Percentiles rank a stretch among this genome's conserved stretches.
Evolutionary conservation across 2,797 vertebrate species (phyloP).

Genomic region (Adrianichthys oophorus): DNA sequence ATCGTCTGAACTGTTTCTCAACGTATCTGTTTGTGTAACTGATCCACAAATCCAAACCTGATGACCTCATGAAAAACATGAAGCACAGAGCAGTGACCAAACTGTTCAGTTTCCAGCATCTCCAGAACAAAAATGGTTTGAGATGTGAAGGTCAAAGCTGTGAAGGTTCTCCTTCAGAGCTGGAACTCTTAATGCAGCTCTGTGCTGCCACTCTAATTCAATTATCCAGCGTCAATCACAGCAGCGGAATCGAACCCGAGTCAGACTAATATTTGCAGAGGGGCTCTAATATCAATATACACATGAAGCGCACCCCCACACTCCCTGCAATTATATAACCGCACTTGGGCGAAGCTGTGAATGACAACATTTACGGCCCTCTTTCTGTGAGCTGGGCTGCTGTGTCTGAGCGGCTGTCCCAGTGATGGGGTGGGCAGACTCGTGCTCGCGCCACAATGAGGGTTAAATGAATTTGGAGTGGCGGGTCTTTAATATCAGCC

Average conservation of each 20-base stretch:
- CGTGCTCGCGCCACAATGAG: conserved; percentile 29
- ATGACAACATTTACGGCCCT: conserved; percentile 73
- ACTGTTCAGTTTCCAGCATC: conserved; percentile 45
- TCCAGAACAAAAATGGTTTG: conserved; percentile 26
- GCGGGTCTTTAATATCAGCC: conserved; percentile 78
- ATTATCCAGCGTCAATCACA: conserved; percentile 73
- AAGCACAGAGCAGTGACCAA: conserved; percentile 21
- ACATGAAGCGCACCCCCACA: conserved; percentile 52
- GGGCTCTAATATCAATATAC: conserved; percentile 71
- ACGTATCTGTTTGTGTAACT: conserved; percentile 19
- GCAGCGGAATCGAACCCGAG: conserved; percentile 64
- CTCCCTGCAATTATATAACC: conserved; percentile 66
- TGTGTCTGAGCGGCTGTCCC: conserved; percentile 43
- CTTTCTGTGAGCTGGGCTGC: conserved; percentile 45
- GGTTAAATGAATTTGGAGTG: conserved; percentile 73
- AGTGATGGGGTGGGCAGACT: conserved; percentile 28
- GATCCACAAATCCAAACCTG: conserved; percentile 21
- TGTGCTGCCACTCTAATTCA: conserved; percentile 71
- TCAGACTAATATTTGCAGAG: conserved; percentile 72
- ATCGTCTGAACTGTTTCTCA: conserved; percentile 20
- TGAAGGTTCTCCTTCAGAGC: conserved; percentile 53
- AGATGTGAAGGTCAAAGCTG: too few relatives aligned
- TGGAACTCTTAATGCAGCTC: conserved; percentile 61
- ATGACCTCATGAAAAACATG: conserved; percentile 26
- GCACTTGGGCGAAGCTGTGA: conserved; percentile 61